phyloP scores from a whole-genome alignment of 2,113 vertebrate genomes.

The Amphilophus citrinellus region DNA sequence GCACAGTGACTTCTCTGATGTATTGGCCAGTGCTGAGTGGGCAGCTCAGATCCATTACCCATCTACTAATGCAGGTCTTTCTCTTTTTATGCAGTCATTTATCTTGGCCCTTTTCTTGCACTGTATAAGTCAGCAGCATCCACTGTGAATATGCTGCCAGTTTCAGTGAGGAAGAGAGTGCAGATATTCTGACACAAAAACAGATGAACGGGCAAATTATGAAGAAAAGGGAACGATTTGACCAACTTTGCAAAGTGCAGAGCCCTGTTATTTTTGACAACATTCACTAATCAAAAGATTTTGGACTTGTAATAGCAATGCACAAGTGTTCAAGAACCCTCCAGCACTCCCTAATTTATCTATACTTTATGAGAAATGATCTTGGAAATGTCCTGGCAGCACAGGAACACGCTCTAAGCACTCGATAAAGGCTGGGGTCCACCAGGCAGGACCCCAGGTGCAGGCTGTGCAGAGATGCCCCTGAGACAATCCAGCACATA shows the following conservation, averaged over 20 bases:
- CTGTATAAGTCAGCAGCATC: slow-evolving; percentile 40
- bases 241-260: not conserved
- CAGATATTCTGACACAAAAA: slow-evolving; percentile 19
- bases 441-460: too few relatives aligned
- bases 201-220: not conserved
- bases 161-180: slow-evolving; percentile 9
- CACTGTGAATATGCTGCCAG: not conserved
- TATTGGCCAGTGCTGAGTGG: slow-evolving; percentile 57
- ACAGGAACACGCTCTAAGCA: too few relatives aligned
- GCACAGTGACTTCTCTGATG: slow-evolving; percentile 46
- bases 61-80: slow-evolving; percentile 60
- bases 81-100: slow-evolving; percentile 53
- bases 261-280: not conserved
- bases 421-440: too few relatives aligned
- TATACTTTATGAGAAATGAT: not conserved
- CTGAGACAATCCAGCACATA: too few relatives aligned
- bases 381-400: not conserved
- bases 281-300: not conserved
- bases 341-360: not conserved
- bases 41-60: slow-evolving; percentile 65
- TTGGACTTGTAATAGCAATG: not conserved
- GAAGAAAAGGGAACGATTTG: not conserved
- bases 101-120: slow-evolving; percentile 39
- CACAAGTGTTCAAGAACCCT: not conserved
- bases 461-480: too few relatives aligned